Percentiles rank a stretch among this genome's conserved stretches.
phyloP scores from a whole-genome alignment of 1,140 invertebrate genomes.

The Philopotamus ludificatus region DNA sequence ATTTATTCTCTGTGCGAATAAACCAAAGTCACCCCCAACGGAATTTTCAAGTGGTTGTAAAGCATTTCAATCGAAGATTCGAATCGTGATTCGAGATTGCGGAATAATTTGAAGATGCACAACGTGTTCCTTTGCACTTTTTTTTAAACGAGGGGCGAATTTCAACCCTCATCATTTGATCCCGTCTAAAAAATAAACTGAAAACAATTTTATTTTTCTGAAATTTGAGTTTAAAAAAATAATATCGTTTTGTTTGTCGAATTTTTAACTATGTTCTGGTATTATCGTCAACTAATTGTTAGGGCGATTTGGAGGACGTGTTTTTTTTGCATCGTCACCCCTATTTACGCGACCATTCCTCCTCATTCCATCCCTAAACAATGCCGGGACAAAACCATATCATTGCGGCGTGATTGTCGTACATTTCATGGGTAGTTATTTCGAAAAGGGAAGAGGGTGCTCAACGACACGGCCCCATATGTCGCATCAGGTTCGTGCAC shows the following conservation, averaged over 20 bases:
- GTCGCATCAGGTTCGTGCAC: not conserved
- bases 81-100: slow-evolving; percentile 26
- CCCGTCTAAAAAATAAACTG: no score
- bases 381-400: slow-evolving; percentile 14
- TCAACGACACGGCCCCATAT: slow-evolving; percentile 17
- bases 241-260: not conserved
- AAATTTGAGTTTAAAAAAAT: not conserved
- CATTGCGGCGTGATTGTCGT: slow-evolving; percentile 18
- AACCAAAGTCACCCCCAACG: not conserved
- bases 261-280: not conserved
- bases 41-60: not conserved
- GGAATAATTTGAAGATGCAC: slow-evolving; percentile 26
- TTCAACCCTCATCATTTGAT: not conserved
- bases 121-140: slow-evolving; percentile 12
- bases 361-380: slow-evolving; percentile 6
- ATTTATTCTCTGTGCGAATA: not conserved
- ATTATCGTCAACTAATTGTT: not conserved
- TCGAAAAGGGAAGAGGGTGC: slow-evolving; percentile 7
- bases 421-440: not conserved
- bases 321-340: not conserved
- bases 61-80: slow-evolving; percentile 16
- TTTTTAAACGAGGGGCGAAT: slow-evolving; percentile 6
- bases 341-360: slow-evolving; percentile 2
- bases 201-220: no score
- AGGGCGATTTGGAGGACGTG: not conserved